Conservation (phyloP, 2,113 vertebrate species). For the Phodopus roborovskii region DNA sequence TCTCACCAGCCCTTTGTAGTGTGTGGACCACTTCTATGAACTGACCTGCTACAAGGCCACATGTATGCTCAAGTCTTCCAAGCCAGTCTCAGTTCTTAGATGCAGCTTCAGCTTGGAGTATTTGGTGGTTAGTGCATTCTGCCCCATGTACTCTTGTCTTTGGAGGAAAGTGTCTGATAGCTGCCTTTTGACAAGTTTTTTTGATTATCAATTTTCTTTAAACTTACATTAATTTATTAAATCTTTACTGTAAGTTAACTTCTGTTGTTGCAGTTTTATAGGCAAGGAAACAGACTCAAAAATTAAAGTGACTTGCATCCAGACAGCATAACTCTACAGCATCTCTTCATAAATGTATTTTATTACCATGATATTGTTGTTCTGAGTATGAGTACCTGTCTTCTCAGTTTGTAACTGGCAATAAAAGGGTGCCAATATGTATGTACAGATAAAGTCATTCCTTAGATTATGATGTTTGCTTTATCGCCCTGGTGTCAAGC, state of each 20-base stretch:
- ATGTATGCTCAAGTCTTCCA: neutral
- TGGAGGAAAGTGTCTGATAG: neutral
- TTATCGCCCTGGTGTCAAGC: neutral
- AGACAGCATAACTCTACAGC: neutral
- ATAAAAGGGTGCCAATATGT: neutral
- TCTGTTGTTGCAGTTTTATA: neutral
- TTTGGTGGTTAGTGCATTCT: neutral
- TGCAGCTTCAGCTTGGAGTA: neutral
- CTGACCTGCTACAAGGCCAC: neutral
- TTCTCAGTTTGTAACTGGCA: neutral
- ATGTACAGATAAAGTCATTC: neutral
- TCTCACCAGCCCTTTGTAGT: neutral
- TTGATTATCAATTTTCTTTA: neutral
- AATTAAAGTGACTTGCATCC: conserved; percentile 29
- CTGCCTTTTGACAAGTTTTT: neutral
- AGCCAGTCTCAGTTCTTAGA: neutral
- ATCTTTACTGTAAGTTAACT: neutral
- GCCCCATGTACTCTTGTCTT: neutral
- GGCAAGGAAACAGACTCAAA: conserved; percentile 4
- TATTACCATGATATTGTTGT: neutral
- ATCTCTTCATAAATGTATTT: conserved; percentile 10
- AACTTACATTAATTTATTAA: neutral
- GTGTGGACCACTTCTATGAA: neutral
- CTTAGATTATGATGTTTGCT: neutral
- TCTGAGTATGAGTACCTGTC: neutral